phyloP scores from a whole-genome alignment of 2,797 vertebrate species.

The Choloepus didactylus region DNA sequence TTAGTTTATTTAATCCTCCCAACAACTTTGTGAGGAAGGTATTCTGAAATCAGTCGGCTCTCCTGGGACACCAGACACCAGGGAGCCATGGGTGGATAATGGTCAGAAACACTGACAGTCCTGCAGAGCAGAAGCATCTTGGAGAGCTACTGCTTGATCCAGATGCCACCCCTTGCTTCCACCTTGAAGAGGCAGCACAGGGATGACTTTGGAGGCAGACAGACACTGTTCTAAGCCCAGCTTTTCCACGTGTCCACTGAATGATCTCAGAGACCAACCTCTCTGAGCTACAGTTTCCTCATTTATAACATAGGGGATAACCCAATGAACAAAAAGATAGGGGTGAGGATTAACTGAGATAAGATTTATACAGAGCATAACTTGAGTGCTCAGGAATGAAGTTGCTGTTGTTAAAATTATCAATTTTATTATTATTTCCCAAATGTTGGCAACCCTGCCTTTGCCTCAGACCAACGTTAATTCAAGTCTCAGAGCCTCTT shows the following conservation, averaged over 20 bases:
- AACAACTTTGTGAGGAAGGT: neutral
- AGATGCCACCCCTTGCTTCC: neutral
- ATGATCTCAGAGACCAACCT: neutral
- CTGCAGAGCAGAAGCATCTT: neutral
- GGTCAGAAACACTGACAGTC: neutral
- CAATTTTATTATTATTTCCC: constrained; percentile 15
- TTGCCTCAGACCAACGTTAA: neutral
- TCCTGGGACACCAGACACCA: neutral
- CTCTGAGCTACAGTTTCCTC: neutral
- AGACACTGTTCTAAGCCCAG: neutral
- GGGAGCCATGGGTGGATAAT: neutral
- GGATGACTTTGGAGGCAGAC: neutral
- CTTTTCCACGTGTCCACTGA: neutral
- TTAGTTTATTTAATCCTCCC: neutral
- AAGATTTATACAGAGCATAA: neutral
- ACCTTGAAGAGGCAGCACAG: neutral
- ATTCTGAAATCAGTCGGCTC: neutral
- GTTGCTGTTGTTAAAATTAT: neutral
- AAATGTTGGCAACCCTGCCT: neutral
- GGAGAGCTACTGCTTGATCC: neutral
- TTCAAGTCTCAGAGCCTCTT: neutral
- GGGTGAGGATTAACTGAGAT: neutral
- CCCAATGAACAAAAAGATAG: neutral
- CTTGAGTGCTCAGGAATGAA: neutral
- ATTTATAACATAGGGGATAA: neutral